Conservation (phyloP, 2,113 vertebrate genomes). For the human (Homo sapiens) region DNA sequence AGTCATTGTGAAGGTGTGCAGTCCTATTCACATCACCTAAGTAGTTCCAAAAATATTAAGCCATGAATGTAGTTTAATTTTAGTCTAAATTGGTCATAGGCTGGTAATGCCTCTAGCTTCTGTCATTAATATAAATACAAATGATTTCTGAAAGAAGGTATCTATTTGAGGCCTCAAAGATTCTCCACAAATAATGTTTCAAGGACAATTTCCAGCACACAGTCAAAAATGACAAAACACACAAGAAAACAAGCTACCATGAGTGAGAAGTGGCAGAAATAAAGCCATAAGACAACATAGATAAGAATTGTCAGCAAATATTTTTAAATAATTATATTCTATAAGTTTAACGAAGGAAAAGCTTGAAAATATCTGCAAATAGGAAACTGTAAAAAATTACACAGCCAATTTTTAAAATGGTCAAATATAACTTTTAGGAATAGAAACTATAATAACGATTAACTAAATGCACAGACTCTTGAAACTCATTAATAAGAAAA, state of each 20-base stretch:
- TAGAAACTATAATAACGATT: background rate
- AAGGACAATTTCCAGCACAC: background rate
- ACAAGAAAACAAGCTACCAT: background rate
- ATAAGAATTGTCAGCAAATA: background rate
- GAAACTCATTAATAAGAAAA: background rate
- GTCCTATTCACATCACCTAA: background rate
- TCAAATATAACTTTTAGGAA: background rate
- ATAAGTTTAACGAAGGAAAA: background rate
- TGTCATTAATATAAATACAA: background rate
- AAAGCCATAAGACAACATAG: background rate
- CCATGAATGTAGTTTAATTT: background rate
- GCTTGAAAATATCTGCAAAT: background rate
- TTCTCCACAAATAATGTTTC: background rate
- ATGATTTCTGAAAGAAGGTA: background rate
- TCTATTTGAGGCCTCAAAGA: background rate
- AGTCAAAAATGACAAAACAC: background rate
- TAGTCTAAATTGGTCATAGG: background rate
- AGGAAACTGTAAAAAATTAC: background rate
- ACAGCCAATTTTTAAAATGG: background rate
- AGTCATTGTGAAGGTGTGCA: background rate
- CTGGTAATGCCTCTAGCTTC: background rate
- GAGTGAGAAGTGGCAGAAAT: background rate
- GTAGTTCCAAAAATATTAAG: background rate
- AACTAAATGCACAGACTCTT: background rate
- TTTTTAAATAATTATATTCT: background rate